Percentiles rank a stretch among this genome's conserved stretches.
Evolutionary conservation across 2,888 invertebrate species (phyloP).

Genomic region (Epinotia brunnichana): DNA sequence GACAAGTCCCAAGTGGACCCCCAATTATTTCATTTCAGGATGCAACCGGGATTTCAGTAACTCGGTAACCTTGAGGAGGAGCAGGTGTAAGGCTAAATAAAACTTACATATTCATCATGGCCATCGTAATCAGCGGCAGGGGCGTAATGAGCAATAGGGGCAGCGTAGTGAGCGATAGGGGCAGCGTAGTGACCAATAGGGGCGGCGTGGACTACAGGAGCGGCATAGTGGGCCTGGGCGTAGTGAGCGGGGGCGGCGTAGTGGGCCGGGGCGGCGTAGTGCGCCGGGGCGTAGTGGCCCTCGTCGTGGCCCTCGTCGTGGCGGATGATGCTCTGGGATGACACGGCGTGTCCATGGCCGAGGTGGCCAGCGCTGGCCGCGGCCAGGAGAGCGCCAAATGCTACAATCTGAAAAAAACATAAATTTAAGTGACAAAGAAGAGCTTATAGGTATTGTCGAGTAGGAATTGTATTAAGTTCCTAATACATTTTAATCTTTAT

Average conservation of each 20-base stretch:
- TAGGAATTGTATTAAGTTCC: too few relatives aligned
- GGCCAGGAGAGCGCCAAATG: constrained; percentile 69
- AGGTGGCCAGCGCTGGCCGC: constrained; percentile 75
- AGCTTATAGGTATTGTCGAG: too few relatives aligned
- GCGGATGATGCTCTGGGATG: constrained; percentile 68
- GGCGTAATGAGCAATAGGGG: constrained; percentile 48
- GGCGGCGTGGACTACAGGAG: constrained; percentile 27
- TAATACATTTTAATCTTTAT: too few relatives aligned
- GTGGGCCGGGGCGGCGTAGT: constrained; percentile 40
- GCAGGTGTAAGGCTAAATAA: not conserved
- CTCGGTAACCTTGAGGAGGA: too few relatives aligned
- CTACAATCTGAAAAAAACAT: constrained; percentile 72
- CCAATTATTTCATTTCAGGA: too few relatives aligned
- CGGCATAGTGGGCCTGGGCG: constrained; percentile 50
- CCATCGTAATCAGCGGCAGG: constrained; percentile 48
- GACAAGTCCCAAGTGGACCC: too few relatives aligned
- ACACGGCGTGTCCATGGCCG: constrained; percentile 61
- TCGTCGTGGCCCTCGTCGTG: too few relatives aligned
- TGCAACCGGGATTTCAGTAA: not conserved
- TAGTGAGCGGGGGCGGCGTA: constrained; percentile 49
- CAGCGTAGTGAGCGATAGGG: constrained; percentile 46
- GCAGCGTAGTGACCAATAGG: too few relatives aligned
- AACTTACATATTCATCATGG: constrained; percentile 55
- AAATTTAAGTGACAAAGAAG: too few relatives aligned
- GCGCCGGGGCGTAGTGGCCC: constrained; percentile 59